Percentiles rank a stretch among this genome's conserved stretches.
These are phyloP conservation scores for Sprattus sprattus DNA, from an alignment of 2,113 vertebrate species.

Conservation along the genomic window DNA sequence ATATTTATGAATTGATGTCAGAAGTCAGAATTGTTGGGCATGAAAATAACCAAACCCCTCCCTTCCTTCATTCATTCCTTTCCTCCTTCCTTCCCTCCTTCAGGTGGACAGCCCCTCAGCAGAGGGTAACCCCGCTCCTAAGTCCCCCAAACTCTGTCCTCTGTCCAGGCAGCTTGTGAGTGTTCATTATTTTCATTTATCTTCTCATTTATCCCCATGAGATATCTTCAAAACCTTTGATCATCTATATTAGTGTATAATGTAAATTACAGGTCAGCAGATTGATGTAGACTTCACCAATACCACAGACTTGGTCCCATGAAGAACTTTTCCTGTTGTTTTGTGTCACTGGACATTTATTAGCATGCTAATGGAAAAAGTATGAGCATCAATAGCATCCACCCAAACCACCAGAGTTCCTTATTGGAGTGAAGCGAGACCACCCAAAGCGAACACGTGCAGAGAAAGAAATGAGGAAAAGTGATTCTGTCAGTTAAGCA, in stretches of 20 bases:
- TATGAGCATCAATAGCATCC: neutral
- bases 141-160: conserved; percentile 35
- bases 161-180: conserved; percentile 40
- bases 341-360: too few relatives aligned
- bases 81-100: neutral
- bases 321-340: too few relatives aligned
- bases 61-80: neutral
- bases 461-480: neutral
- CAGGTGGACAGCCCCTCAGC: conserved; percentile 43
- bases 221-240: neutral
- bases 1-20: too few relatives aligned
- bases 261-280: too few relatives aligned
- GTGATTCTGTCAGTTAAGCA: neutral
- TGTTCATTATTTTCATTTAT: neutral
- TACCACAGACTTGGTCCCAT: too few relatives aligned
- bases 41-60: neutral
- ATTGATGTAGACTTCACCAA: too few relatives aligned
- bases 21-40: neutral
- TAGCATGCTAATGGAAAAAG: too few relatives aligned
- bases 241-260: too few relatives aligned
- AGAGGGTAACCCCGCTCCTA: conserved; percentile 25
- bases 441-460: neutral
- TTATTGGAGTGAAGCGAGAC: neutral
- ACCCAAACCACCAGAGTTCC: neutral
- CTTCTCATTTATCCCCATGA: neutral